Percentiles rank a stretch among this genome's conserved stretches.
These are phyloP conservation scores for Bucco capensis DNA, from an alignment of 2,113 vertebrate species.

Conservation along the genomic window DNA sequence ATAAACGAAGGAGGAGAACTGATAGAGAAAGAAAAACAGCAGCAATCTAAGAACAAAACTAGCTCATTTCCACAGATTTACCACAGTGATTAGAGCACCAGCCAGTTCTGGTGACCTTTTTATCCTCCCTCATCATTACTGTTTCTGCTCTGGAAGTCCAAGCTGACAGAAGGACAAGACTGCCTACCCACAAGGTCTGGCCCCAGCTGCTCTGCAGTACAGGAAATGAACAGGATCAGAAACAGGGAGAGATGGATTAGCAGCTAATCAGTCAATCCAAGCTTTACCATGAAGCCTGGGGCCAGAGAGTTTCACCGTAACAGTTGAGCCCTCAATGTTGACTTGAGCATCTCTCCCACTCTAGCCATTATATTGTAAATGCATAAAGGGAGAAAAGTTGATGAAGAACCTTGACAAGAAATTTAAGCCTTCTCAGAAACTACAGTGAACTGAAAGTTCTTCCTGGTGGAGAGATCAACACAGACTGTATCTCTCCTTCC, in stretches of 20 bases:
- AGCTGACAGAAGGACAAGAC: neutral
- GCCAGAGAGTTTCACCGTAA: neutral
- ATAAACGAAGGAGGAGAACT: neutral
- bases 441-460: neutral
- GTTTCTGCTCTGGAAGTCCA: neutral
- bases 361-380: neutral
- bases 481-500: neutral
- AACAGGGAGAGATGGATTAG: constrained; percentile 28
- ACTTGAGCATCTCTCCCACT: neutral
- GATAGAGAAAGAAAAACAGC: neutral
- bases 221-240: constrained; percentile 43
- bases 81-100: neutral
- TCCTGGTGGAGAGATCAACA: neutral
- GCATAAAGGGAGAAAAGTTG: neutral
- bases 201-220: constrained; percentile 19
- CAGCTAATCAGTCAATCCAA: constrained; percentile 18
- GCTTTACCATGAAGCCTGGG: neutral
- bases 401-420: neutral
- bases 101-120: constrained; percentile 13
- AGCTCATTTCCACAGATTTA: neutral
- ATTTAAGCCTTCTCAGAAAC: neutral
- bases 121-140: neutral
- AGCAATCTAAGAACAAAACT: neutral
- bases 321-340: neutral
- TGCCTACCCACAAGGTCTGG: neutral